phyloP scores from a whole-genome alignment of 2,113 vertebrate species.

The Andinoacara biseriatus region DNA sequence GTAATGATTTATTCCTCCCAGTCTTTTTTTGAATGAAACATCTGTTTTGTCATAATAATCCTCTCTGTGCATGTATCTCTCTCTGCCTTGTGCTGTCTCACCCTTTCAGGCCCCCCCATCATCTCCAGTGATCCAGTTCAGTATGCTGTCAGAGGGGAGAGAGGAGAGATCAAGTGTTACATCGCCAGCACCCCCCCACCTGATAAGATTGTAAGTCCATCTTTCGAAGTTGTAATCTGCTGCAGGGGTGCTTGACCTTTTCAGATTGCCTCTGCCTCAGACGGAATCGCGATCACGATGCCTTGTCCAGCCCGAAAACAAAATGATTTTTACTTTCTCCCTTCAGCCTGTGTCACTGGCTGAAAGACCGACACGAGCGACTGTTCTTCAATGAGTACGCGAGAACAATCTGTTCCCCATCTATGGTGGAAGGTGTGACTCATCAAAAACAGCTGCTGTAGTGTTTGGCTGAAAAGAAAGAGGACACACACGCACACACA shows the following conservation, averaged over 20 bases:
- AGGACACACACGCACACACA: background rate
- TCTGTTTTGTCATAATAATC: background rate
- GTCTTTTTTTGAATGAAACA: background rate
- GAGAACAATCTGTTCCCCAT: constrained; percentile 42
- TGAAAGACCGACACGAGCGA: background rate
- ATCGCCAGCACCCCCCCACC: constrained; percentile 94
- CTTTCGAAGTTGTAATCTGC: constrained; percentile 49
- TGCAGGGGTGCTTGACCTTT: constrained; percentile 39
- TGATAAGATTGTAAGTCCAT: constrained; percentile 92
- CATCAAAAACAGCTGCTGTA: constrained; percentile 61
- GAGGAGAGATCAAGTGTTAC: constrained; percentile 94
- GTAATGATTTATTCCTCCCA: background rate
- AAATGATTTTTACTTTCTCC: background rate
- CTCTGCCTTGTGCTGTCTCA: background rate
- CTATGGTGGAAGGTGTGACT: constrained; percentile 48
- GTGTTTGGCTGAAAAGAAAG: constrained; percentile 33
- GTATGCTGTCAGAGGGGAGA: constrained; percentile 87
- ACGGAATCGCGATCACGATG: constrained; percentile 16
- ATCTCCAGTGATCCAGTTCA: constrained; percentile 93
- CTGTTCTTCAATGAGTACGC: background rate
- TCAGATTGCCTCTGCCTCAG: constrained; percentile 37
- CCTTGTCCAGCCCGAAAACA: background rate
- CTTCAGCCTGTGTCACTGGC: background rate
- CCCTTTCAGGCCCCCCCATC: constrained; percentile 87
- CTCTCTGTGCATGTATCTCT: background rate